Evolutionary conservation across 2,113 vertebrate genomes (phyloP), one percentile per base, ranked within the genome.

Genomic region (Nesogale talazaci): DNA sequence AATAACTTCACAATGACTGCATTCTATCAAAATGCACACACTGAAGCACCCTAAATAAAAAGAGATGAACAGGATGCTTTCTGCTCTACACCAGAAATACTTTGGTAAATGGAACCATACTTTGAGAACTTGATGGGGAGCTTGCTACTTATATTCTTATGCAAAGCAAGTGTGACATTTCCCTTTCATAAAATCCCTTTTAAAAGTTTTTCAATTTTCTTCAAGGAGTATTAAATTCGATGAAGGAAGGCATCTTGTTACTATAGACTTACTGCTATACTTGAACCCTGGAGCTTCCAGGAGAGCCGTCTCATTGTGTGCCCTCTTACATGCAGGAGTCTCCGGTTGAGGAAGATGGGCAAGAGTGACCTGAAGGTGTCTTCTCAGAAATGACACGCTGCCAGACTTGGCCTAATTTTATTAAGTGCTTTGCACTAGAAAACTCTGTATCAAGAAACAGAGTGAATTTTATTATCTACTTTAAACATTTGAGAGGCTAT

Each of bases 61-160:
- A 74, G 11, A 59, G 69, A 29, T 20, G 69, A 88, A 65, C 36
- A 82, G 87, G 84, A 88, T 75, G 61, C 40, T 91, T 75, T 89
- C 38, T 83, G 85, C 29, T 72, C 22, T 34, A 82, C 78, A 72
- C 79, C 82, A 76, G 88, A 70, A 42, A 91, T 0, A 6, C 72
- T 94, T 94, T 59, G 75, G 84, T 89, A 89, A 92, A 94, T 23
- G 81, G 87, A 89, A 94, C 89, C 87, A 22, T 93, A 87, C 95
- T 95, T 92, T 92, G 84, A 81, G 57, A 31, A 87, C 80, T 82
- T 81, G 70, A 67, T 86, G 80, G 83, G 17, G 70, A 87, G 56
- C 52, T 90, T 92, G 75, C 75, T 94, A 42, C 87, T 95, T 88
- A 88, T 92, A 94, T 94, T 90, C 63, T 67, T 95, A 61, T 74